These are phyloP conservation scores for Rhynchopsitta pachyrhyncha DNA, from an alignment of 2,113 vertebrate genomes.

Conservation along the genomic window DNA sequence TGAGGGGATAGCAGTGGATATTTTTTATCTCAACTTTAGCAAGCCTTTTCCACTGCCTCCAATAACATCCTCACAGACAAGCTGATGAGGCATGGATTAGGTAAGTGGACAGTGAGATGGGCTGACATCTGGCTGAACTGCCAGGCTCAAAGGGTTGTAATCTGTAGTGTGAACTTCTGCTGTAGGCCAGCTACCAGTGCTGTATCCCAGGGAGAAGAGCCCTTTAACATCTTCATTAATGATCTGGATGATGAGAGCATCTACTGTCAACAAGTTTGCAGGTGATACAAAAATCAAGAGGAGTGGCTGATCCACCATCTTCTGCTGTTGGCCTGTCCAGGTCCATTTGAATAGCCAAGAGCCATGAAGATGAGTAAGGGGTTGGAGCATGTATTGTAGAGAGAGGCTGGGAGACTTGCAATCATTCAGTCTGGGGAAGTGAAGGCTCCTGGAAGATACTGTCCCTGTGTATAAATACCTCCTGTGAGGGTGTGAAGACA, in stretches of 20 bases:
- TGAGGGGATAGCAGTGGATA: background rate
- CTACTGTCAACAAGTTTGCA: background rate
- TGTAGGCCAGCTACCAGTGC: background rate
- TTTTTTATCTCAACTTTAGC: background rate
- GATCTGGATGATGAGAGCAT: background rate
- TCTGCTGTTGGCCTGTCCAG: background rate
- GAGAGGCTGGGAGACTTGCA: background rate
- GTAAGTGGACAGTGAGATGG: background rate
- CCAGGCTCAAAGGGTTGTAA: background rate
- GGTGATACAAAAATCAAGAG: background rate
- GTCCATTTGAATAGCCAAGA: background rate
- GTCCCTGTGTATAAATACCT: background rate
- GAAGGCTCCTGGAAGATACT: background rate
- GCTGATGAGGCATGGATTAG: background rate
- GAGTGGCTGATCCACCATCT: background rate
- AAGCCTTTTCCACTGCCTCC: background rate
- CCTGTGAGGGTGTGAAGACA: background rate
- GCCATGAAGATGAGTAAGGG: background rate
- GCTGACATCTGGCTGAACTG: background rate
- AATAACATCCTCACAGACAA: background rate
- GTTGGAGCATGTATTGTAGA: background rate
- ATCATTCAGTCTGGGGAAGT: background rate
- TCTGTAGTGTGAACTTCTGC: background rate
- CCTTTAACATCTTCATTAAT: background rate
- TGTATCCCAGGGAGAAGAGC: background rate